Evolutionary conservation across 2,113 vertebrate genomes (phyloP), one percentile per base, ranked within the genome.

Genomic region (Nymphicus hollandicus): DNA sequence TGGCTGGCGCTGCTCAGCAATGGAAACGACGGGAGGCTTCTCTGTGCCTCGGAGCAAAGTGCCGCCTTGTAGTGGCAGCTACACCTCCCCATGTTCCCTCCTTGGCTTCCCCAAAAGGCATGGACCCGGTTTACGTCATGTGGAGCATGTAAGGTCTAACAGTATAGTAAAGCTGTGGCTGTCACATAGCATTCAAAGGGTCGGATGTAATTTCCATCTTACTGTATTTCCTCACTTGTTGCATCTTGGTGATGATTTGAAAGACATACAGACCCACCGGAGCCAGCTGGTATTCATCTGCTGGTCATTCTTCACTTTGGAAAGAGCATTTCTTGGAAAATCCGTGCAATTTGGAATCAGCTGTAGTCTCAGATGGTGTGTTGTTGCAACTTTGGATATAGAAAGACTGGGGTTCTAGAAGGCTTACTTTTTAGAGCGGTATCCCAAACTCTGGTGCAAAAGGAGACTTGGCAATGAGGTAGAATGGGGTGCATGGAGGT

Each of bases 81-180:
- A 35, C 2, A 3, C 17, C 29, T 72, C 56, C 29, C 37, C 17
- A 9, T 0, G 0, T 33, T 17, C 10, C 33, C 52, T 20, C 23
- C 44, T 37, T 12, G 53, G 24, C 17, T 64, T 25, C 25, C 20
- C 28, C 1, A 1, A 22, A 52, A 43, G 31, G 56, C 13, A 4
- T 0, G 5, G n/a, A n/a, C 7, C 4, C 0, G 0, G 4, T 25
- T 50, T 28, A 24, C 6, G 3, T 22, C 55, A 10, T 8, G 23
- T 25, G 25, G 71, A 66, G 33, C 14, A 6, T 0, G 0, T 10
- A 33, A 63, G 25, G 14, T 41, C 14, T 44, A 41, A 17, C 5
- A 29, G 35, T 7, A 8, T 3, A 44, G 58, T 49, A 27, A 84
- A 63, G 65, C 11, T 1, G 1, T 43, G 18, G 12, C 43, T 61